phyloP scores from a whole-genome alignment of 35 echinoderm and acorn worm genomes.

The Hemicentrotus pulcherrimus region DNA sequence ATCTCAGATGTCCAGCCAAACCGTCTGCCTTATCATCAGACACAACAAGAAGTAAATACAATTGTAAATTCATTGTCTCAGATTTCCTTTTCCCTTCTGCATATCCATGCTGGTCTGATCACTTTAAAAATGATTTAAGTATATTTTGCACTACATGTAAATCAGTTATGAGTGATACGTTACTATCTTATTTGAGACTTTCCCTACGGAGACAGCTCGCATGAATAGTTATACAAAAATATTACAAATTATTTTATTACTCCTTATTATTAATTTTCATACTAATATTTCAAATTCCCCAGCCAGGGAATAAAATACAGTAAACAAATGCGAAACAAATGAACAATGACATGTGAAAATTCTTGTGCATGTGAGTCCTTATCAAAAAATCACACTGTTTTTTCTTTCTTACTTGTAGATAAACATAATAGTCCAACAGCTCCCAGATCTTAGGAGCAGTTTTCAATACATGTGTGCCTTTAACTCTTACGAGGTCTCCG shows the following conservation, averaged over 20 bases:
- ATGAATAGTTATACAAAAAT: background rate
- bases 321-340: no score
- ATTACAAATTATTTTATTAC: background rate
- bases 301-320: no score
- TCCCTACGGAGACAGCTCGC: no score
- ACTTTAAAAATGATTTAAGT: background rate
- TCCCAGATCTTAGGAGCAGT: no score
- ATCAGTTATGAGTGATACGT: background rate
- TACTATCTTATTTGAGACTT: background rate
- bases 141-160: background rate
- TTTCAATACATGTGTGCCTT: slow-evolving; percentile 48
- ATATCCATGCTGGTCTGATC: background rate
- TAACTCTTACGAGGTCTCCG: background rate
- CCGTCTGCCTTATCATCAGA: slow-evolving; percentile 2
- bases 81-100: background rate
- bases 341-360: no score
- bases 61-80: background rate
- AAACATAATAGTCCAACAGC: slow-evolving; percentile 52
- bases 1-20: slow-evolving; percentile 41
- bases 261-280: background rate
- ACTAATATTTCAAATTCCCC: background rate
- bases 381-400: background rate
- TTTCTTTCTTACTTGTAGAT: slow-evolving; percentile 4
- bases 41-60: slow-evolving; percentile 2
- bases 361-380: background rate